Conservation (phyloP, 53 echinoderm and acorn worm species). For the Stichopus horrens region DNA sequence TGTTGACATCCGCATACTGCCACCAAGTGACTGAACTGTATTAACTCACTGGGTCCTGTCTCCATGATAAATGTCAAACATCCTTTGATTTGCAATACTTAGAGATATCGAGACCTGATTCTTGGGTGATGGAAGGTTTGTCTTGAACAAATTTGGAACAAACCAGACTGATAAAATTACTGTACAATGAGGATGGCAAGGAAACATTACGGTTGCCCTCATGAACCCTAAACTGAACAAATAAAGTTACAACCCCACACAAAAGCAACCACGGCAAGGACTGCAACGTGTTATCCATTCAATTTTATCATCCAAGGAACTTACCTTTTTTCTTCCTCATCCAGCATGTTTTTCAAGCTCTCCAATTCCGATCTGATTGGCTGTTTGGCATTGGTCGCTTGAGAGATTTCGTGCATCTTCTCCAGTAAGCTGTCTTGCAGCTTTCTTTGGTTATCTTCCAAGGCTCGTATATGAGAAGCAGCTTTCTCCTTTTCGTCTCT, state of each 20-base stretch:
- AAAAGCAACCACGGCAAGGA: neutral
- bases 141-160: too few species aligned
- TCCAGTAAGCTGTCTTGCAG: constrained; percentile 92
- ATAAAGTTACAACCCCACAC: neutral
- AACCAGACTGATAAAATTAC: too few species aligned
- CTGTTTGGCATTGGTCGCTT: constrained; percentile 87
- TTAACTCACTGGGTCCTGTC: too few species aligned
- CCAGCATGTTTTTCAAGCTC: constrained; percentile 76
- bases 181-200: neutral
- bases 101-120: too few species aligned
- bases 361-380: constrained; percentile 94
- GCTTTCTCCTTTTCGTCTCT: constrained; percentile 67
- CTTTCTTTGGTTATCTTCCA: constrained; percentile 86
- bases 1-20: too few species aligned
- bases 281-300: neutral
- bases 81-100: too few species aligned
- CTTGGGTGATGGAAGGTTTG: too few species aligned
- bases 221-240: neutral
- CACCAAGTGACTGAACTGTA: too few species aligned
- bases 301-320: neutral
- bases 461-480: constrained; percentile 73
- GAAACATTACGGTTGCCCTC: neutral
- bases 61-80: too few species aligned
- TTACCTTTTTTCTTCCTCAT: constrained; percentile 97
- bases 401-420: constrained; percentile 94